Conservation (phyloP, 2,797 vertebrate species). For the Typhlichthys eigenmanni region DNA sequence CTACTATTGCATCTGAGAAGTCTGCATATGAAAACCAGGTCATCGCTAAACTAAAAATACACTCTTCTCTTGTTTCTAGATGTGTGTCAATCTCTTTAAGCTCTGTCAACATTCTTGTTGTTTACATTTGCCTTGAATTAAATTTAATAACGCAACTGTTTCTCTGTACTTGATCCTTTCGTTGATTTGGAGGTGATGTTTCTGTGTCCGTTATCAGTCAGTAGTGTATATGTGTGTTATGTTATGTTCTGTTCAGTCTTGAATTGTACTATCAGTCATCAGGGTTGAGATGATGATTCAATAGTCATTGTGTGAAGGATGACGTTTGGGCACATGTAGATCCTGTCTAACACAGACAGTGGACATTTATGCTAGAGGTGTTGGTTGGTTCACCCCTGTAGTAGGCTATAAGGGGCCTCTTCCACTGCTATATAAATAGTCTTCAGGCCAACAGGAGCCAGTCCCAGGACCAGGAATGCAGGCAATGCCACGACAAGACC, state of each 20-base stretch:
- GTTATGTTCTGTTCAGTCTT: not conserved
- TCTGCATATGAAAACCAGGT: slow-evolving; percentile 40
- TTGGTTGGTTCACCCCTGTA: slow-evolving; percentile 34
- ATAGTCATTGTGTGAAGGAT: not conserved
- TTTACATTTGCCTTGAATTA: slow-evolving; percentile 39
- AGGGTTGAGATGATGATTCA: not conserved
- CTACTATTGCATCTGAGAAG: slow-evolving; percentile 22
- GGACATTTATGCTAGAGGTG: slow-evolving; percentile 19
- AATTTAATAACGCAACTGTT: too few species aligned
- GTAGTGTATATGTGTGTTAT: not conserved
- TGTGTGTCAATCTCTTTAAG: slow-evolving; percentile 35
- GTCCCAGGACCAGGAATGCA: slow-evolving; percentile 68
- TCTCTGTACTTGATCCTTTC: slow-evolving; percentile 8
- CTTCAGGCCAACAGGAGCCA: slow-evolving; percentile 71
- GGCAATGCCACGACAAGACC: slow-evolving; percentile 71
- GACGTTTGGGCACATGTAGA: slow-evolving; percentile 24
- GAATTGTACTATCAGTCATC: not conserved
- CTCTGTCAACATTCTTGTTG: slow-evolving; percentile 39
- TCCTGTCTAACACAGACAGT: slow-evolving; percentile 37
- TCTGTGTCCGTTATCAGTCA: not conserved
- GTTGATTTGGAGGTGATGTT: not conserved
- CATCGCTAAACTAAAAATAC: slow-evolving; percentile 66
- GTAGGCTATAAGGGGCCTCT: slow-evolving; percentile 58
- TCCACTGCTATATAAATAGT: slow-evolving; percentile 78
- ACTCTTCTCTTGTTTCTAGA: slow-evolving; percentile 64